phyloP scores from a whole-genome alignment of 2,113 vertebrate genomes.

The Lamprotornis superbus region DNA sequence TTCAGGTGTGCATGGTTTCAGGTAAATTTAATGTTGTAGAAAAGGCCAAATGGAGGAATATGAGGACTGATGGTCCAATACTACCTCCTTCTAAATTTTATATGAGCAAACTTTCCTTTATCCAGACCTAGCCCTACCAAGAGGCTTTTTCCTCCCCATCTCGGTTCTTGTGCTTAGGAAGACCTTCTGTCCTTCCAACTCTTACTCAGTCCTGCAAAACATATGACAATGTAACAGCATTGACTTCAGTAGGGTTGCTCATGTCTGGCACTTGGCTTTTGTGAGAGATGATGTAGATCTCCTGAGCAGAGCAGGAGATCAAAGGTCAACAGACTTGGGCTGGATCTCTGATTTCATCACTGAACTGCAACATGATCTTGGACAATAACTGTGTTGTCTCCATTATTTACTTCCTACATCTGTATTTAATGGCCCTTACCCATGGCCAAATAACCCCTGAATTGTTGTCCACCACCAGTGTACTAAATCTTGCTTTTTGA shows the following conservation, averaged over 20 bases:
- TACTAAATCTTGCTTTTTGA: conserved; percentile 19
- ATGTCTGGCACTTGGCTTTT: background rate
- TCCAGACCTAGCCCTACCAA: background rate
- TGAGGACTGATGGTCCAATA: background rate
- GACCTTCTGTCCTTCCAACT: background rate
- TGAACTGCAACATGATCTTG: background rate
- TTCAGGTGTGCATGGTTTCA: background rate
- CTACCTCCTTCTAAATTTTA: background rate
- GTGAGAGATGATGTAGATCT: background rate
- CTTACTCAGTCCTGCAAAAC: background rate
- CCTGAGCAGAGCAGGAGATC: background rate
- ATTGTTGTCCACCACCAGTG: background rate
- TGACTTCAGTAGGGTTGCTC: background rate
- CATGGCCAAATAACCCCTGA: background rate
- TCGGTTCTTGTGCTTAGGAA: background rate
- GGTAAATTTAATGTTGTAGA: background rate
- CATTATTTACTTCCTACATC: background rate
- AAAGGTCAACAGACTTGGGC: background rate
- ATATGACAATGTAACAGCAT: accelerated
- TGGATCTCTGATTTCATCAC: background rate
- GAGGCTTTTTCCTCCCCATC: background rate
- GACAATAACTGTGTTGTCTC: background rate
- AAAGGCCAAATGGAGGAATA: background rate
- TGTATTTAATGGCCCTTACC: conserved; percentile 18
- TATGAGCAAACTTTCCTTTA: background rate